Evolutionary conservation across 92 coral and sea anemone species (phyloP).

Genomic region (Umimayanthus chanpuru): DNA sequence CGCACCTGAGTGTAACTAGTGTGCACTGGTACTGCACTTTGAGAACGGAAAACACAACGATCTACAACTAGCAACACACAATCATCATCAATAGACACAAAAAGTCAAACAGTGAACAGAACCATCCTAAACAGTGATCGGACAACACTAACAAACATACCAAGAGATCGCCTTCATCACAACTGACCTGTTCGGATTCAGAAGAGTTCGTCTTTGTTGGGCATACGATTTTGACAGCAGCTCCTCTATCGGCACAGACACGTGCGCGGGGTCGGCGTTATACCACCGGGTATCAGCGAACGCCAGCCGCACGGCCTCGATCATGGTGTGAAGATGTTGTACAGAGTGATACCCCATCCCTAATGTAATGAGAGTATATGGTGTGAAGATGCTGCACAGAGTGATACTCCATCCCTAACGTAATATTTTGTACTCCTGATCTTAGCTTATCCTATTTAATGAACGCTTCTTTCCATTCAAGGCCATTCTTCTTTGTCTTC

Average conservation of each 20-base stretch:
- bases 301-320: constrained; percentile 80
- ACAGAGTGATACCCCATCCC: constrained; percentile 88
- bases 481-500: too few relatives aligned
- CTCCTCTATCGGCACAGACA: constrained; percentile 71
- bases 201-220: constrained; percentile 58
- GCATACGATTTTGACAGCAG: constrained; percentile 82
- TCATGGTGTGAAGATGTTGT: constrained; percentile 77
- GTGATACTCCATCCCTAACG: too few relatives aligned
- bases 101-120: not conserved
- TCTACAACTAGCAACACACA: not conserved
- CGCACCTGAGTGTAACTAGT: too few relatives aligned
- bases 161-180: not conserved
- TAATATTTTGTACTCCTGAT: too few relatives aligned
- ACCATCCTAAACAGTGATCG: not conserved
- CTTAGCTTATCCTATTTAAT: too few relatives aligned
- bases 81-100: not conserved
- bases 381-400: too few relatives aligned
- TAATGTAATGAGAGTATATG: too few relatives aligned
- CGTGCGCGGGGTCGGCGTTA: constrained; percentile 84
- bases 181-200: constrained; percentile 75
- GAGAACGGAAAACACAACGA: not conserved
- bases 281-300: constrained; percentile 95
- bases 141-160: not conserved
- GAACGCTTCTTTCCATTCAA: too few relatives aligned
- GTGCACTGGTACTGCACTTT: too few relatives aligned